Percentiles rank a stretch among this genome's conserved stretches.
Evolutionary conservation across 2,113 vertebrate genomes (phyloP).

Genomic region (Ancistrus triradiatus): DNA sequence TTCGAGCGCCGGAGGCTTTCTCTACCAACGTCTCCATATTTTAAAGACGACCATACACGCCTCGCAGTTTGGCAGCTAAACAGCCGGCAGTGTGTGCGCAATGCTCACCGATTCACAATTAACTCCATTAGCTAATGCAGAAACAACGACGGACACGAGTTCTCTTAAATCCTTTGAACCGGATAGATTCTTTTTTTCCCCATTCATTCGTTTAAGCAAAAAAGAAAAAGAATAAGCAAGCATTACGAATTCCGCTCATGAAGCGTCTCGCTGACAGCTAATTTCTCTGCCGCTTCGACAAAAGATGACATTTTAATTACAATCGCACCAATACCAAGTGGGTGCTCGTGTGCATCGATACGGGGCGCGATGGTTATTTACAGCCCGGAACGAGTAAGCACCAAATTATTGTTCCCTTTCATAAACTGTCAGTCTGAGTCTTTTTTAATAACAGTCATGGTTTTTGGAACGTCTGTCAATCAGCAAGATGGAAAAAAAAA

Average conservation of each 20-base stretch:
- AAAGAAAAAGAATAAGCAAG: no score
- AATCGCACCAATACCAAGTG: constrained; percentile 6
- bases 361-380: no score
- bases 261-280: constrained; percentile 24
- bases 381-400: no score
- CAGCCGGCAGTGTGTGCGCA: background rate
- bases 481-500: no score
- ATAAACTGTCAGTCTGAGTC: no score
- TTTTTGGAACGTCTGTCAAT: no score
- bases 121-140: background rate
- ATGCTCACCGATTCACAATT: background rate
- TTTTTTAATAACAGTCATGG: no score
- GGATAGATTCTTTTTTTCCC: no score
- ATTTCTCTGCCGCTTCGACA: constrained; percentile 19
- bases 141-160: background rate
- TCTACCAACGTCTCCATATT: constrained; percentile 5
- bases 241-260: background rate
- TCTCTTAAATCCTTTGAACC: no score
- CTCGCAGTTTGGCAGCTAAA: background rate
- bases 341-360: no score
- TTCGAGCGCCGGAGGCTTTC: constrained; percentile 7
- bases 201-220: no score
- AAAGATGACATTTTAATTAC: constrained; percentile 39
- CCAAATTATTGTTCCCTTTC: no score
- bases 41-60: constrained; percentile 16